phyloP scores from a whole-genome alignment of 2,888 invertebrate species.

The Dinocampus coccinellae region DNA sequence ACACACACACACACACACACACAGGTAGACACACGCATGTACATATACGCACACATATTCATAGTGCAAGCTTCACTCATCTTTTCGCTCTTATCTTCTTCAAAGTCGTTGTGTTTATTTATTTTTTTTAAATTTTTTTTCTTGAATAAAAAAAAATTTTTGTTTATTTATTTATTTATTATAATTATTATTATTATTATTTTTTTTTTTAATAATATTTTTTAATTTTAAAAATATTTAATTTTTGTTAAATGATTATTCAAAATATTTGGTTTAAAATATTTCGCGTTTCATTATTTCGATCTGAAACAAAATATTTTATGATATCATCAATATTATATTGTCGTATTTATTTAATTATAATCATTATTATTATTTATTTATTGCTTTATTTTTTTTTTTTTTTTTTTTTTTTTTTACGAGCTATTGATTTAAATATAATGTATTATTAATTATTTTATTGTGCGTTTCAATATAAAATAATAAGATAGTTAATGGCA shows the following conservation, averaged over 20 bases:
- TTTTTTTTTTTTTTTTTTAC: not conserved
- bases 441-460: not conserved
- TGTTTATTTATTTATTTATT: too few relatives aligned
- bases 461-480: not conserved
- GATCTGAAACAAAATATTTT: too few relatives aligned
- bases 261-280: not conserved
- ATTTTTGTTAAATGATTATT: conserved; percentile 12
- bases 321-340: too few relatives aligned
- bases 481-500: conserved; percentile 21
- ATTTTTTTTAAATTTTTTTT: not conserved
- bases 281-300: not conserved
- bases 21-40: too few relatives aligned
- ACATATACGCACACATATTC: too few relatives aligned
- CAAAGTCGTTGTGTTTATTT: conserved; percentile 10
- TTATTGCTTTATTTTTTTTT: not conserved
- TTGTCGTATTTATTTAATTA: too few relatives aligned
- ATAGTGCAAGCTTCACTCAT: conserved; percentile 1
- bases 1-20: too few relatives aligned
- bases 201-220: too few relatives aligned
- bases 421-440: not conserved
- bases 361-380: too few relatives aligned
- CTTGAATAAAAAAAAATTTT: not conserved
- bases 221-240: too few relatives aligned
- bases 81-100: conserved; percentile 4
- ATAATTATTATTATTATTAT: too few relatives aligned